Base-by-base conservation (phyloP, 2,113 vertebrate genomes). In the Calidris pugnax region DNA sequence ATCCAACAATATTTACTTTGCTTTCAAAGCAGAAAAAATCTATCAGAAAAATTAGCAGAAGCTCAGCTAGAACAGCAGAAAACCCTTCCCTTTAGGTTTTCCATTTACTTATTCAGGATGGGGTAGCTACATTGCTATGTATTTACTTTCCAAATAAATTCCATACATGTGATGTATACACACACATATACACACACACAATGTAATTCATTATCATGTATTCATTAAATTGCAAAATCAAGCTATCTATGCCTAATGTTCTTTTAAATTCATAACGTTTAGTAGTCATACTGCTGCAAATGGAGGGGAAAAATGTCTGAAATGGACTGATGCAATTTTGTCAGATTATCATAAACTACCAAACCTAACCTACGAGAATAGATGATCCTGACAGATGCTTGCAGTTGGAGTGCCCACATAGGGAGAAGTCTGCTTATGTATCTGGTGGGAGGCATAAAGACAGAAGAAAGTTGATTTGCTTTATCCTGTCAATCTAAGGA, bases 331-430 rank as follows among this genome's bases (percentile, higher is more conserved):
- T 78, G 69, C 80, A 68, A 57, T 94, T 96, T 85, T 87, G 87
- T 87, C 86, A 85, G 94, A 89, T 89, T 89, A 93, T 64, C 89
- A 89, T 59, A 83, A 96, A 69, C 71, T 73, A 79, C 74, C 84
- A 83, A 90, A 89, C 73, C 90, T 68, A 68, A 85, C 14, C 7
- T 87, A 89, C 41, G 1, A 91, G 94, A 96, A 93, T 91, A 95
- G 91, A 82, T 97, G 96, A 90, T 95, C 95, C 89, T 83, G 96
- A 91, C 95, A 95, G 89, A 95, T 95, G 94, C 94, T 91, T 95
- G 86, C 23, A 3, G 86, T 96, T 87, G 81, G 91, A 95, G 78
- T 93, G 92, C 94, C 94, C 91, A 95, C 94, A 87, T 21, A 87
- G 77, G 89, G 95, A 95, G 95, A 95, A 93, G 90, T 48, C 87